Evolutionary conservation across 2,113 vertebrate genomes (phyloP), one percentile per base, ranked within the genome.

Genomic region (Halcyon senegalensis): DNA sequence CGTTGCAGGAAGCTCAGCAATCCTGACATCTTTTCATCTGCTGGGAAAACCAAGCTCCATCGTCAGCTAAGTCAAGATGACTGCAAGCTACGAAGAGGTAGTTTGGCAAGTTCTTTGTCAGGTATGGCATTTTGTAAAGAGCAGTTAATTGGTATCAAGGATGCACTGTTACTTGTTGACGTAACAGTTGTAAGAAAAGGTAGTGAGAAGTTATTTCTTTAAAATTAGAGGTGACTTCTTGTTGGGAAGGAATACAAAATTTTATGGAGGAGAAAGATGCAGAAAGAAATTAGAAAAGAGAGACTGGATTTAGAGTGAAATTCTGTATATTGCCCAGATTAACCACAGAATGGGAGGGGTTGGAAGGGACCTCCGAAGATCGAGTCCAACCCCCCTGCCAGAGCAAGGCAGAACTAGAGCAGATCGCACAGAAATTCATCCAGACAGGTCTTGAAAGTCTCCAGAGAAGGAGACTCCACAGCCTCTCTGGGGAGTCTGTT

Each of bases 1-100:
- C 98, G 99, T 15, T 99, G 99, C 97, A 98, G 99, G 97, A 99
- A 99, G 94, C 98, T 99, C 87, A 99, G 99, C 96, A 99, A 99
- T 96, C 99, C 99, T 39, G 99, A 99, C 98, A 98, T 99, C 90
- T 98, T 98, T 79, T 98, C 99, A 13, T 98, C 99, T 23, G 97
- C 98, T 70, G 98, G 99, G 69, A 99, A 99, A 97, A 97, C 98
- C 93, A 99, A 99, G 91, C 98, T 99, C 67, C 99, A 99, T 77
- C 98, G 99, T 33, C 99, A 99, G 89, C 98, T 99, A 60, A 99
- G 99, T 96, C 99, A 99, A 93, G 99, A 99, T 84, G 99, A 99
- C 93, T 98, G 98, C 97, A 98, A 99, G 80, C 97, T 98, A 66
- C 98, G 98, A 13, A 98, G 98, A 91, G 98, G 98, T 96, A 99